Evolutionary conservation across 1,140 invertebrate species (phyloP).

Genomic region (Caerostris extrusa): DNA sequence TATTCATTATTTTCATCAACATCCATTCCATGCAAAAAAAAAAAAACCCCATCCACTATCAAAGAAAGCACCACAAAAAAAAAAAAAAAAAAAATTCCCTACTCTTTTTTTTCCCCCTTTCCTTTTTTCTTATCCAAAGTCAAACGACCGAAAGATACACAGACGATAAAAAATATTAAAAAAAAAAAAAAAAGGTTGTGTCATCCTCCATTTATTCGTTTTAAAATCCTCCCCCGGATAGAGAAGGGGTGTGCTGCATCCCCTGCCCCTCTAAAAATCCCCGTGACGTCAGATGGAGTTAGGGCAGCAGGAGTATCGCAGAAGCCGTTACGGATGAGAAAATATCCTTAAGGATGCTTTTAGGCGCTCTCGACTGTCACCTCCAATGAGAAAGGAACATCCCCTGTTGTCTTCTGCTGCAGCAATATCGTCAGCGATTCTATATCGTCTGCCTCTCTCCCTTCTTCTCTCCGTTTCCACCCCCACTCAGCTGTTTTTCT

Average conservation of each 20-base stretch:
- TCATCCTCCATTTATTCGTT: conserved; percentile 61
- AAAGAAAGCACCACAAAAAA: conserved; percentile 12
- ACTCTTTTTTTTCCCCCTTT: not conserved
- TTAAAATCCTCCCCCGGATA: conserved; percentile 27
- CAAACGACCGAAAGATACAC: conserved; percentile 49
- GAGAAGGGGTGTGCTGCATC: not conserved
- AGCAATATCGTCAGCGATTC: conserved; percentile 49
- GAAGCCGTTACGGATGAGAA: conserved; percentile 62
- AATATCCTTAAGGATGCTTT: conserved; percentile 69
- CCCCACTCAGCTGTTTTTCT: conserved; percentile 29
- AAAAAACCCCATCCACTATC: conserved; percentile 21
- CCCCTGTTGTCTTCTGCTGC: conserved; percentile 14
- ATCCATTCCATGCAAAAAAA: not conserved
- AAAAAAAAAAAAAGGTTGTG: not conserved
- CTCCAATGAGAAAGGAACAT: conserved; percentile 52
- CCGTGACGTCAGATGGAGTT: conserved; percentile 62
- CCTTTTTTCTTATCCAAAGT: not conserved
- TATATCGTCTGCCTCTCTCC: conserved; percentile 38
- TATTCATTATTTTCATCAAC: conserved; percentile 61
- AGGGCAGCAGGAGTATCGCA: conserved; percentile 14
- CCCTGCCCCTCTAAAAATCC: conserved; percentile 9
- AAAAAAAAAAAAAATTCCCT: not conserved
- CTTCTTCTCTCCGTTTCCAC: not conserved
- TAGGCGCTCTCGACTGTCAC: conserved; percentile 68
- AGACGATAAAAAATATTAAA: not conserved